Conservation (phyloP, 2,888 invertebrate genomes). For the Aporophyla lueneburgensis region DNA sequence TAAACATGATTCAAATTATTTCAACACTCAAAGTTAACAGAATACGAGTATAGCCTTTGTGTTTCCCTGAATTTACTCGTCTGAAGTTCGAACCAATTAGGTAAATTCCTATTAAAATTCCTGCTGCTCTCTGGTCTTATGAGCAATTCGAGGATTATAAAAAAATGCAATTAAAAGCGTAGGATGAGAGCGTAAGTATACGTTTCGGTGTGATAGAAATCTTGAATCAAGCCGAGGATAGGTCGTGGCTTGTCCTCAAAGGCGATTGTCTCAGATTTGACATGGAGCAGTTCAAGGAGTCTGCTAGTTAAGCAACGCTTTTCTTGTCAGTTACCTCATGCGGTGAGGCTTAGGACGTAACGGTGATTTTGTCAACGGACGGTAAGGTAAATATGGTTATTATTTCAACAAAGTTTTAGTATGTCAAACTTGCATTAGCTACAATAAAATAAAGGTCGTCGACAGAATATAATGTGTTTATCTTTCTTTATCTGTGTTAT, state of each 20-base stretch:
- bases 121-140: no score
- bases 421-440: no score
- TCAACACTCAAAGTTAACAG: no score
- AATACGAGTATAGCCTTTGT: no score
- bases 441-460: no score
- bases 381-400: no score
- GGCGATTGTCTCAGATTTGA: conserved; percentile 70
- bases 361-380: conserved; percentile 60
- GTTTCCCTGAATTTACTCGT: background rate
- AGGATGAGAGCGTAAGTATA: conserved; percentile 4
- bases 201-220: conserved; percentile 62
- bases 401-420: no score
- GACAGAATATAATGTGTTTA: background rate
- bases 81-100: background rate
- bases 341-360: background rate
- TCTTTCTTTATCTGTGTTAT: background rate
- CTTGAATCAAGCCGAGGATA: conserved; percentile 68
- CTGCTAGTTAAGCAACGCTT: conserved; percentile 46
- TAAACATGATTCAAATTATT: no score
- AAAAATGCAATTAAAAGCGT: conserved; percentile 25
- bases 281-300: conserved; percentile 66
- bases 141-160: no score
- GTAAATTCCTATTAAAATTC: no score
- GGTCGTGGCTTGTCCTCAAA: conserved; percentile 67
- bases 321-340: conserved; percentile 31